Evolutionary conservation across 2,797 vertebrate genomes (phyloP).

Genomic region (Pseudochirops corinnae): DNA sequence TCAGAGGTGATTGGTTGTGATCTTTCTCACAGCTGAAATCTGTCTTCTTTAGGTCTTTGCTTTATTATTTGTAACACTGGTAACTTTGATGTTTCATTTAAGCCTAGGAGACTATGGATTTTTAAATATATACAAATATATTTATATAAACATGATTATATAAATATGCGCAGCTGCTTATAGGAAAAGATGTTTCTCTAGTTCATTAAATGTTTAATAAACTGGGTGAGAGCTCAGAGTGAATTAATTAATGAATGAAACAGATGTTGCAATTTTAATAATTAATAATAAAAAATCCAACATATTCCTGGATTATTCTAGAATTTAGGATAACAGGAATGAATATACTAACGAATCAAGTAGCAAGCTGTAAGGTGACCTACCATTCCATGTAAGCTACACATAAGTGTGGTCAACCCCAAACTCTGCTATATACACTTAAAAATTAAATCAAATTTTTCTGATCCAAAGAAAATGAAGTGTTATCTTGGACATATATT

Average conservation of each 20-base stretch:
- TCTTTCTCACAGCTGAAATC: not conserved
- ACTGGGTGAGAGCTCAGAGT: not conserved
- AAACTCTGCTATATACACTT: not conserved
- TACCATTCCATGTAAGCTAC: not conserved
- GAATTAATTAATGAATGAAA: slow-evolving; percentile 5
- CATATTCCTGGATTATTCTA: not conserved
- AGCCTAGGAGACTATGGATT: not conserved
- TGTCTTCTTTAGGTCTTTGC: not conserved
- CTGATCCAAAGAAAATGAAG: not conserved
- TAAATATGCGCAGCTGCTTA: not conserved
- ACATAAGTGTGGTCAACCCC: not conserved
- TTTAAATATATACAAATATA: slow-evolving; percentile 5
- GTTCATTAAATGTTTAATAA: not conserved
- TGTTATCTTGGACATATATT: not conserved
- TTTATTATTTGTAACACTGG: not conserved
- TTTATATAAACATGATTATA: not conserved
- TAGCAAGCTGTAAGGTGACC: not conserved
- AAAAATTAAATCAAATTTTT: not conserved
- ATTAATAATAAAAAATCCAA: not conserved
- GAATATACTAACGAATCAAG: not conserved
- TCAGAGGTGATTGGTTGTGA: not conserved
- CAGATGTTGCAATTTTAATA: not conserved
- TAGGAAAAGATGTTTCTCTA: not conserved
- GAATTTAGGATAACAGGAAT: not conserved
- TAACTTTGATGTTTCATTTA: not conserved